Evolutionary conservation across 2,888 invertebrate species (phyloP).

Genomic region (Heliconius aoede): DNA sequence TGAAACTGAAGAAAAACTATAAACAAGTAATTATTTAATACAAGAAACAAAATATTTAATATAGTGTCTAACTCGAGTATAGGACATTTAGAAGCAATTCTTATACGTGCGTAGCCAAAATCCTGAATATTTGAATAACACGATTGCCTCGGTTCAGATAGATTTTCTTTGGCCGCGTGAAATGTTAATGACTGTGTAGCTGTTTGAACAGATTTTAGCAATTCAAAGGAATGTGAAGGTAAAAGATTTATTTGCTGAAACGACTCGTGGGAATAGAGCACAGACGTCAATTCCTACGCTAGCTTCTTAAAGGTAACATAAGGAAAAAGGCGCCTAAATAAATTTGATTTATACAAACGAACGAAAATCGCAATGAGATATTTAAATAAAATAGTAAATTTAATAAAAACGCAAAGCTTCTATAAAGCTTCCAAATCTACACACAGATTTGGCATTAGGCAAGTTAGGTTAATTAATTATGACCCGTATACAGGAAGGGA

Average conservation of each 20-base stretch:
- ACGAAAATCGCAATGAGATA: no score
- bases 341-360: neutral
- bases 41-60: no score
- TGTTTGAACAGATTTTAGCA: conserved; percentile 30
- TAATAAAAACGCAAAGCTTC: no score
- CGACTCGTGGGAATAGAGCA: conserved; percentile 14
- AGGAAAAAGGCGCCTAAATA: neutral
- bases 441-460: no score
- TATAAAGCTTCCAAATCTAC: no score
- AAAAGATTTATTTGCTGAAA: conserved; percentile 17
- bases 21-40: neutral
- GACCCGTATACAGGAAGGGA: neutral
- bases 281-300: conserved; percentile 9
- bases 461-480: neutral
- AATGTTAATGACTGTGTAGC: conserved; percentile 30
- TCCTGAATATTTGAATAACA: conserved; percentile 31
- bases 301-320: neutral
- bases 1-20: neutral
- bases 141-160: conserved; percentile 15
- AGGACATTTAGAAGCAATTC: neutral
- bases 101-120: conserved; percentile 12
- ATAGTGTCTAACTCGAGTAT: neutral
- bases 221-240: conserved; percentile 22
- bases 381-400: no score
- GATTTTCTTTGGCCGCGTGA: conserved; percentile 27